Evolutionary conservation across 2,888 invertebrate species (phyloP), one percentile per base, ranked within the genome.

Genomic region (Thecophora atra): DNA sequence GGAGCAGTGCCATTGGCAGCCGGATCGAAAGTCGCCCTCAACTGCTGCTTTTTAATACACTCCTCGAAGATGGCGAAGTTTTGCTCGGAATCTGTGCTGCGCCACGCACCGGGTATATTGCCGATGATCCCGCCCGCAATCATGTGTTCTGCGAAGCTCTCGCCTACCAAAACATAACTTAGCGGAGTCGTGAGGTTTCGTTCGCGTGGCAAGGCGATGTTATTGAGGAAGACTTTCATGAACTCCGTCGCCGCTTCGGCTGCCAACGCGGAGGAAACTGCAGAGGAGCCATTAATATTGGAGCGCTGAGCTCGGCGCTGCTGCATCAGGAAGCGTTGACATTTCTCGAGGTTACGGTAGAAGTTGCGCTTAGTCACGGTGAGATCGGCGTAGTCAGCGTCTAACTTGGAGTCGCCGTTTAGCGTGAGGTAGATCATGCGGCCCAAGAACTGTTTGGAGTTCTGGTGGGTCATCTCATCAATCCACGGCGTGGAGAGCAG

Each of bases 11-110:
- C 37, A 17, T 58, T 13, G 6, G 30, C 15, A 24, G 58, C 26
- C 47, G 68, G 28, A 15, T 15, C 13, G 24, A 11, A 15, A 13
- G 28, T 13, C 4, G 30, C 8, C 17, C 13, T 26, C 17, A 66
- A 3, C 42, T 44, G n/a, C 28, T 62, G 76, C 51, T 73, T 73
- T 19, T 67, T 70, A 5, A 80, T 73, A 69, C 85, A 85, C 28
- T 76, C 75, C n/a, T 80, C 76, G 3, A 84, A 80, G 28, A 70
- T 72, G 8, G 71, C 75, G 73, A 82, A 85, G 15, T 80, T 78
- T 5, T 76, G 77, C n/a, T 85, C 85, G 1, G 86, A 85, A 70
- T 85, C 86, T 63, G 76, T 81, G 72, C 85, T 85, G 56, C 86
- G 81, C 85, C 85, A 85, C 19, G 85, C 84, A 21, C 86, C 85